A percentile compares a stretch with the other conserved stretches of the same genome.
phyloP scores from a whole-genome alignment of 2,888 invertebrate genomes.

The Petrolisthes manimaculis region DNA sequence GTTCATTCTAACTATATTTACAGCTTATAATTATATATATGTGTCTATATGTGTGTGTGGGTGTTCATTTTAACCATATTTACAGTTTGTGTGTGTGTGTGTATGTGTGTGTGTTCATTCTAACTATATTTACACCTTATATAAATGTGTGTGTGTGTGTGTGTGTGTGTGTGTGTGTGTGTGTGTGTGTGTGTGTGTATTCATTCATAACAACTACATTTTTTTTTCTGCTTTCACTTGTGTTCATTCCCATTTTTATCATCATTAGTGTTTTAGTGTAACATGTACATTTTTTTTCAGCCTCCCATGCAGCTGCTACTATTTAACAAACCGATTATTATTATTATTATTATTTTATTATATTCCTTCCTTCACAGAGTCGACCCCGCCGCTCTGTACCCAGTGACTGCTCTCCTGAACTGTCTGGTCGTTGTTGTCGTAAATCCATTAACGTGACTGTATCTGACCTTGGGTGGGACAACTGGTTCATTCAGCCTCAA shows the following conservation, averaged over 20 bases:
- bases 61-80: background rate
- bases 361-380: background rate
- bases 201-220: background rate
- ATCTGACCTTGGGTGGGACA: background rate
- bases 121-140: no score
- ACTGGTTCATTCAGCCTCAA: background rate
- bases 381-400: background rate
- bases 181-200: slow-evolving; percentile 9
- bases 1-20: background rate
- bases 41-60: background rate
- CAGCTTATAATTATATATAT: background rate
- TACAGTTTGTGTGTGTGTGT: background rate
- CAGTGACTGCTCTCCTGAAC: background rate
- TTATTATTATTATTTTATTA: background rate
- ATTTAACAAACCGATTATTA: background rate
- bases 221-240: background rate
- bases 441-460: background rate
- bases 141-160: background rate
- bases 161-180: slow-evolving; percentile 10
- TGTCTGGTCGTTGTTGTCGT: background rate
- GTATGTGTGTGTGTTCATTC: background rate
- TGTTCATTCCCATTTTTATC: background rate
- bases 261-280: background rate
- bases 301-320: no score
- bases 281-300: background rate